These are phyloP conservation scores for Labroides dimidiatus DNA, from an alignment of 2,797 vertebrate species.

Conservation along the genomic window DNA sequence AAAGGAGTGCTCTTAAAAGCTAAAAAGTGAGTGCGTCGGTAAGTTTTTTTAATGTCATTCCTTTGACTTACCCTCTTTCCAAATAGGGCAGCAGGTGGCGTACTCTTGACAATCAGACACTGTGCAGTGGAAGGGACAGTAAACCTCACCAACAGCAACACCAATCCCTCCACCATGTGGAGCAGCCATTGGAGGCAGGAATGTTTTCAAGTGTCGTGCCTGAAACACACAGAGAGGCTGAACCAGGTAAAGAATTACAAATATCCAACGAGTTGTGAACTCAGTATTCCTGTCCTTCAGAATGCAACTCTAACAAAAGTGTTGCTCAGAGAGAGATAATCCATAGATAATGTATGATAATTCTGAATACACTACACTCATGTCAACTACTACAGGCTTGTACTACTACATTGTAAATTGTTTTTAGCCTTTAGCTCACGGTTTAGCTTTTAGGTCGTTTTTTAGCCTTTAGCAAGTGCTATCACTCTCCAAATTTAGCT, in stretches of 20 bases:
- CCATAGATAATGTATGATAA: too few relatives aligned
- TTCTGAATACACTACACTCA: too few relatives aligned
- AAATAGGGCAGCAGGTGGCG: slow-evolving; percentile 89
- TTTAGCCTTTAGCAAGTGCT: too few relatives aligned
- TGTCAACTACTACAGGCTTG: too few relatives aligned
- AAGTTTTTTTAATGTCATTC: neutral
- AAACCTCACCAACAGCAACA: slow-evolving; percentile 52
- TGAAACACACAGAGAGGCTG: slow-evolving; percentile 26
- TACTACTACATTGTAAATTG: too few relatives aligned
- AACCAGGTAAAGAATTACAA: slow-evolving; percentile 58
- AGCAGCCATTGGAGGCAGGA: slow-evolving; percentile 26
- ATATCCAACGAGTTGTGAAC: neutral
- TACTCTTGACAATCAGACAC: slow-evolving; percentile 76
- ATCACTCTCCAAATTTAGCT: too few relatives aligned
- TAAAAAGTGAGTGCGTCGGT: too few relatives aligned
- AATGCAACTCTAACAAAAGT: slow-evolving; percentile 2
- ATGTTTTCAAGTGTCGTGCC: slow-evolving; percentile 34
- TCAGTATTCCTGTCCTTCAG: neutral
- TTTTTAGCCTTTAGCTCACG: too few relatives aligned
- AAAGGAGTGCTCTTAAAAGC: too few relatives aligned
- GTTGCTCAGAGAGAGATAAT: too few relatives aligned
- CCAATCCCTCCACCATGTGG: slow-evolving; percentile 30
- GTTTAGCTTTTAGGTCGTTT: too few relatives aligned
- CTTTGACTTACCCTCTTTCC: neutral
- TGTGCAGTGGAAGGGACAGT: slow-evolving; percentile 77